Percentiles rank a stretch among this genome's conserved stretches.
Evolutionary conservation across 2,888 invertebrate genomes (phyloP).

Genomic region (Oeneis ivallda): DNA sequence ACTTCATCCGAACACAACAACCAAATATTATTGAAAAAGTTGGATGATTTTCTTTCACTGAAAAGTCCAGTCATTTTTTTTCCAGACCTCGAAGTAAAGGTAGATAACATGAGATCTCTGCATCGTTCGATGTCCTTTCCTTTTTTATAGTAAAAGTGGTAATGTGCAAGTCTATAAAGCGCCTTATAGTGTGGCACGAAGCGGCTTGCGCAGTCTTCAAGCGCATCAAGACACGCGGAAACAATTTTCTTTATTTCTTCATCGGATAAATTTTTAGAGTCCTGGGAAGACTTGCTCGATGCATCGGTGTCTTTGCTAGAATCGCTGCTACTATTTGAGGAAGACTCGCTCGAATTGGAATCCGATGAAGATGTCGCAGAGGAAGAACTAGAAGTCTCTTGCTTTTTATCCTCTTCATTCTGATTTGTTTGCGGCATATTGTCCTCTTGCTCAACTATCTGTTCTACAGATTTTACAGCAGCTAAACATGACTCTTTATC

Average conservation of each 20-base stretch:
- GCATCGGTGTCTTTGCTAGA: constrained; percentile 79
- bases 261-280: constrained; percentile 66
- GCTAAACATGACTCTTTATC: constrained; percentile 20
- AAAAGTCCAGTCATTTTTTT: constrained; percentile 91
- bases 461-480: constrained; percentile 27
- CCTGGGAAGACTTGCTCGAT: constrained; percentile 67
- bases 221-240: constrained; percentile 86
- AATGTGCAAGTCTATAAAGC: constrained; percentile 91
- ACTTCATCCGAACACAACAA: constrained; percentile 94
- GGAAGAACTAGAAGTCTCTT: constrained; percentile 65
- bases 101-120: constrained; percentile 86
- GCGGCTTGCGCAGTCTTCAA: constrained; percentile 91
- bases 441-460: constrained; percentile 41
- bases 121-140: constrained; percentile 86
- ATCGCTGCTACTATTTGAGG: constrained; percentile 76
- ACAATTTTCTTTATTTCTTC: constrained; percentile 84
- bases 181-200: constrained; percentile 97
- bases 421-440: constrained; percentile 41
- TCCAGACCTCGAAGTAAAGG: constrained; percentile 84
- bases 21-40: constrained; percentile 97
- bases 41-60: constrained; percentile 90
- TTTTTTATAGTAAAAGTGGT: constrained; percentile 88
- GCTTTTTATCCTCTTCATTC: constrained; percentile 52
- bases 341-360: constrained; percentile 82
- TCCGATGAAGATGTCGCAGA: constrained; percentile 72